phyloP scores from a whole-genome alignment of 2,888 invertebrate species.

The Malthinus seriepunctatus region DNA sequence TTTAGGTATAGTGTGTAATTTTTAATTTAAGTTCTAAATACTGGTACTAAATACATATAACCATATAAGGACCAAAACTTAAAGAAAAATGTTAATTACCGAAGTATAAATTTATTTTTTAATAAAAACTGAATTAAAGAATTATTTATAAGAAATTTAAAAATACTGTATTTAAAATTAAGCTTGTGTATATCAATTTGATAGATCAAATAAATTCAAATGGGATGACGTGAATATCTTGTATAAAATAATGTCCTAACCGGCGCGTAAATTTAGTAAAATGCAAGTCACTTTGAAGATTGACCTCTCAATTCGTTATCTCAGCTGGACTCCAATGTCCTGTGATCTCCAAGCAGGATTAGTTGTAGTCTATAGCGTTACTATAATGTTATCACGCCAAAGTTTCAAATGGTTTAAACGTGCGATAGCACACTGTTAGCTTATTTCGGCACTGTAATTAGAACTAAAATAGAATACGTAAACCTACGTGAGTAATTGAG shows the following conservation, averaged over 20 bases:
- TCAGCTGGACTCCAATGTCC: conserved; percentile 24
- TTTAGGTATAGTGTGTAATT: too few relatives aligned
- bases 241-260: conserved; percentile 7
- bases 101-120: too few relatives aligned
- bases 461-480: conserved; percentile 16
- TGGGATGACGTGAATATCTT: too few relatives aligned
- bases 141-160: too few relatives aligned
- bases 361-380: conserved; percentile 24
- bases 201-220: too few relatives aligned
- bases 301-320: conserved; percentile 39
- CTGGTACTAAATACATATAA: too few relatives aligned
- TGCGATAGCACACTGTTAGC: conserved; percentile 11
- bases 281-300: conserved; percentile 31
- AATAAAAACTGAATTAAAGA: too few relatives aligned
- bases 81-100: too few relatives aligned
- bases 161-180: too few relatives aligned
- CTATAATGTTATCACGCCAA: conserved; percentile 20
- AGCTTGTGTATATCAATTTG: too few relatives aligned
- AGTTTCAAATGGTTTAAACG: conserved; percentile 9
- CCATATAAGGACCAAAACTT: too few relatives aligned
- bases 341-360: conserved; percentile 11
- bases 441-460: conserved; percentile 16
- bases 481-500: conserved; percentile 34
- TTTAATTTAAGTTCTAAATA: too few relatives aligned
- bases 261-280: conserved; percentile 17